Evolutionary conservation across 2,888 invertebrate species (phyloP), one percentile per base, ranked within the genome.

Genomic region (Erynnis tages): DNA sequence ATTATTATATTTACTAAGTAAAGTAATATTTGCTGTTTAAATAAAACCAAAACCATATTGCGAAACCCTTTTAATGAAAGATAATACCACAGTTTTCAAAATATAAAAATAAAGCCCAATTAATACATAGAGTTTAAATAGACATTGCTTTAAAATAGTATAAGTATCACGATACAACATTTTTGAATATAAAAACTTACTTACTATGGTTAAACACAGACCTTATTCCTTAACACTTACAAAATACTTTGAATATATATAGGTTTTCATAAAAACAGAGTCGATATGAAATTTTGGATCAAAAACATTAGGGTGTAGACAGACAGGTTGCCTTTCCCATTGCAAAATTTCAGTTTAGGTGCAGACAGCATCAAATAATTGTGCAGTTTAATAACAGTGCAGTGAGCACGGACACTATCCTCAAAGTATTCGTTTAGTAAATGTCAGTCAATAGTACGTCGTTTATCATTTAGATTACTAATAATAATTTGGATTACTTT

Each of bases 11-110:
- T 49, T 34, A 41, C 11, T 25, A n/a, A n/a, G n/a, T n/a, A 32
- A 48, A 41, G 8, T 34, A 16, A 41, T 34, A 40, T 32, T 41
- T 49, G 41, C 19, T 13, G 41, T 49, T 48, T 57, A 55, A 56
- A 60, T 54, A 1, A 49, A 41, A 49, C 48, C 2, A 41, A 19
- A 19, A 17, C 1, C 2, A 32, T 41, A 25, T 27, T 32, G 11
- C 11, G 25, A 32, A 49, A 38, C 10, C 25, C 32, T 14, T 49
- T 49, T 49, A 49, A 41, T 49, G 41, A 25, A 49, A 41, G 49
- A 41, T 49, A 40, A 7, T 17, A 29, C 41, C 25, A 41, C 40
- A 23, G 10, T 32, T 48, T 48, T 11, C 32, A 34, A 48, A 32
- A 48, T 48, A 48, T 32, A 32, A 37, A 40, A 41, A 49, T 34